These are phyloP conservation scores for Lycaena phlaeas DNA, from an alignment of 2,888 invertebrate species.

Conservation along the genomic window DNA sequence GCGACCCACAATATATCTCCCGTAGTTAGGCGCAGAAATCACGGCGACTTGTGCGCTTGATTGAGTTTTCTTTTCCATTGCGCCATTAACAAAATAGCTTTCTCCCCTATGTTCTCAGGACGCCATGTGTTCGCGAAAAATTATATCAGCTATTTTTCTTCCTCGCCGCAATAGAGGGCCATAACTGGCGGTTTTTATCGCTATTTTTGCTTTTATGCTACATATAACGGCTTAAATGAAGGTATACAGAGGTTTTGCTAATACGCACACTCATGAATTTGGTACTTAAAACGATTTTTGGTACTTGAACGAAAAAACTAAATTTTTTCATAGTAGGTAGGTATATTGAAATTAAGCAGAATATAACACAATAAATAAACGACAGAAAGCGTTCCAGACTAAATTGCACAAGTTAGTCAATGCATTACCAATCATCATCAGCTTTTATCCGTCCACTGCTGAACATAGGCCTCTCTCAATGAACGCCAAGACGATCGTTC, in stretches of 20 bases:
- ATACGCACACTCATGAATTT: too few relatives aligned
- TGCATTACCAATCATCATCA: too few relatives aligned
- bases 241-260: not conserved
- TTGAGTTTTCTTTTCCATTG: constrained; percentile 68
- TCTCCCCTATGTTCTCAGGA: constrained; percentile 45
- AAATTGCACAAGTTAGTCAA: too few relatives aligned
- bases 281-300: too few relatives aligned
- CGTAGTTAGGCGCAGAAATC: constrained; percentile 68
- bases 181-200: constrained; percentile 13
- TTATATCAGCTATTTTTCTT: constrained; percentile 60
- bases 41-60: constrained; percentile 62
- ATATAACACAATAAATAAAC: too few relatives aligned
- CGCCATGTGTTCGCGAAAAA: constrained; percentile 57
- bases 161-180: constrained; percentile 13
- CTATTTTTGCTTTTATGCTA: constrained; percentile 4
- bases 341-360: too few relatives aligned
- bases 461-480: too few relatives aligned
- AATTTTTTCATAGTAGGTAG: too few relatives aligned
- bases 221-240: constrained; percentile 29
- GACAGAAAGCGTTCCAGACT: too few relatives aligned
- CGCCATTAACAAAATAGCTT: constrained; percentile 66
- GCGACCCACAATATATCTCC: constrained; percentile 61
- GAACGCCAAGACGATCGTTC: too few relatives aligned
- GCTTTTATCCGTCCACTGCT: too few relatives aligned
- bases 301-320: too few relatives aligned